Percentiles rank a stretch among this genome's conserved stretches.
Conservation (phyloP, 1,140 invertebrate genomes). For the Drusus annulatus region DNA sequence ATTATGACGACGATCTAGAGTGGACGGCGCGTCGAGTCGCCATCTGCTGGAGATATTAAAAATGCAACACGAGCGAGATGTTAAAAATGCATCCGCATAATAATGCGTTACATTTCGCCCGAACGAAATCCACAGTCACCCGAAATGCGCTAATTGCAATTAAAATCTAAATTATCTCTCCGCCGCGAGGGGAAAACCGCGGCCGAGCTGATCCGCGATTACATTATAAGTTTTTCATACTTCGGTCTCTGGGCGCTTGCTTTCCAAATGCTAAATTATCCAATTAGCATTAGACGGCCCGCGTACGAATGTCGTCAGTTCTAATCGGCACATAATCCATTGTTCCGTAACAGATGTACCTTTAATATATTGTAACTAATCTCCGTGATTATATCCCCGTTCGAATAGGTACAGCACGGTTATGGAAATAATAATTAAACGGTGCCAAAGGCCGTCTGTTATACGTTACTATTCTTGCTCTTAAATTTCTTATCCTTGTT, state of each 20-base stretch:
- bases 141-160: not conserved
- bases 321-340: conserved; percentile 10
- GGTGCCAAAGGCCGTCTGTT: too few species aligned
- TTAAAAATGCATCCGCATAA: not conserved
- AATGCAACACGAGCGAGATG: too few species aligned
- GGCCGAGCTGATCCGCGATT: not conserved
- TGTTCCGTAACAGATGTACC: conserved; percentile 7
- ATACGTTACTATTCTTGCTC: too few species aligned
- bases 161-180: not conserved
- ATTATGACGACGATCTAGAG: too few species aligned
- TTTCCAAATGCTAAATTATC: conserved; percentile 30
- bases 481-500: too few species aligned
- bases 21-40: too few species aligned
- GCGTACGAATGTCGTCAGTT: not conserved
- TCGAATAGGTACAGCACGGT: too few species aligned
- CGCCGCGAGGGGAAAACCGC: not conserved
- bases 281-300: conserved; percentile 24
- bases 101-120: not conserved
- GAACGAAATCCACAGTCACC: not conserved
- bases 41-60: too few species aligned
- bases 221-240: not conserved
- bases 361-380: too few species aligned
- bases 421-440: too few species aligned
- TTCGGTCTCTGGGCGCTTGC: not conserved
- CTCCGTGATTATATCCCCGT: too few species aligned